Percentiles rank a stretch among this genome's conserved stretches.
Conservation (phyloP, 2,113 vertebrate species). For the Lycocorax pyrrhopterus region DNA sequence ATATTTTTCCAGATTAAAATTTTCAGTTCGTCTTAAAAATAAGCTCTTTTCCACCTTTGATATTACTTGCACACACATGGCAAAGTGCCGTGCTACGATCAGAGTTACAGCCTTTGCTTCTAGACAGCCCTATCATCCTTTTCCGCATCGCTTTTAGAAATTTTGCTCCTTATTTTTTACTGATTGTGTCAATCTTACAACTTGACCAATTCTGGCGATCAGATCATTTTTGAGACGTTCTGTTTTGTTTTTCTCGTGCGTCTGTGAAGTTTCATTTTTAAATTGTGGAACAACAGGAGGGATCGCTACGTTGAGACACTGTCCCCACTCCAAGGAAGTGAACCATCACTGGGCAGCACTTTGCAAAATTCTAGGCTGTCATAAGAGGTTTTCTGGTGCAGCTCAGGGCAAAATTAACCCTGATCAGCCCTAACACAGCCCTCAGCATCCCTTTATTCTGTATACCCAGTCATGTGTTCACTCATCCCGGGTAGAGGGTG, state of each 20-base stretch:
- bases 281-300: rapidly evolving
- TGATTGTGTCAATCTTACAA: background rate
- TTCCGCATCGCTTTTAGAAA: background rate
- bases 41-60: background rate
- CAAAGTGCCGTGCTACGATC: rapidly evolving
- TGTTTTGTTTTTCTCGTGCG: background rate
- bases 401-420: background rate
- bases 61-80: no score
- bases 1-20: background rate
- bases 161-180: background rate
- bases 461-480: background rate
- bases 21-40: background rate
- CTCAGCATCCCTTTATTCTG: background rate
- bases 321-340: background rate
- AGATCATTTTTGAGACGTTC: background rate
- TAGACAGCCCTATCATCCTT: background rate
- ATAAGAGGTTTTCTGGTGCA: background rate
- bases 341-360: background rate
- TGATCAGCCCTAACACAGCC: background rate
- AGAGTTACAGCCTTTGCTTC: background rate
- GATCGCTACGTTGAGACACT: background rate
- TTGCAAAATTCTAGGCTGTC: background rate
- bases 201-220: background rate
- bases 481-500: background rate
- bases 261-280: background rate